phyloP scores from a whole-genome alignment of 2,888 invertebrate genomes.

The Lysandra coridon region DNA sequence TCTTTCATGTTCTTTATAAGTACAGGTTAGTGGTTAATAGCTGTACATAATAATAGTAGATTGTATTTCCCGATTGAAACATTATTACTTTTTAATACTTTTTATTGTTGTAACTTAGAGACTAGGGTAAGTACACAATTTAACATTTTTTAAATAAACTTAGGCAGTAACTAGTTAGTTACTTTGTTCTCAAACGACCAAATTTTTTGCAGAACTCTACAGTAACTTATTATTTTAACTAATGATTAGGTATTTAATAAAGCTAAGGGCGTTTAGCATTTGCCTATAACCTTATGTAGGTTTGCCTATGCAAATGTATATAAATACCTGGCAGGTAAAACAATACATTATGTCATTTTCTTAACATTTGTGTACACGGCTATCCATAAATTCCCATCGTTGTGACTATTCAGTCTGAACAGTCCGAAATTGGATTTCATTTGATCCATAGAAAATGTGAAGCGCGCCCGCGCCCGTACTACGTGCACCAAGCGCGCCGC shows the following conservation, averaged over 20 bases:
- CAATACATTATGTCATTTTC: too few relatives aligned
- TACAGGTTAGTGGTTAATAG: not conserved
- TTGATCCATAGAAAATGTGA: constrained; percentile 34
- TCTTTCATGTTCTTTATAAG: not conserved
- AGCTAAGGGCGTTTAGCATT: too few relatives aligned
- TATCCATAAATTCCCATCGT: constrained; percentile 30
- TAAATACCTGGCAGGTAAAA: not conserved
- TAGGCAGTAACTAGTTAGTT: not conserved
- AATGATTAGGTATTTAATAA: too few relatives aligned
- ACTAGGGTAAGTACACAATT: not conserved
- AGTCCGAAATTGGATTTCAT: constrained; percentile 35
- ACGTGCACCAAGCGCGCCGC: not conserved
- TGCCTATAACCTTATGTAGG: too few relatives aligned
- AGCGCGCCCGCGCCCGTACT: constrained; percentile 26
- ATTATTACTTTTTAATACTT: not conserved
- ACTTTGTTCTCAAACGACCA: too few relatives aligned
- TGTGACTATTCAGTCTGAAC: constrained; percentile 35
- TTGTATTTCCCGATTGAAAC: not conserved
- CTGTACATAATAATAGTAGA: not conserved
- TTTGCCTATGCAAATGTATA: too few relatives aligned
- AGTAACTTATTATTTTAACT: too few relatives aligned
- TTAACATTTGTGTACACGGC: not conserved
- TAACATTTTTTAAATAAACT: not conserved
- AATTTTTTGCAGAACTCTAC: too few relatives aligned
- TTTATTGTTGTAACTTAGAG: not conserved